Conservation (phyloP, 2,888 invertebrate species). For the Incurvaria masculella region DNA sequence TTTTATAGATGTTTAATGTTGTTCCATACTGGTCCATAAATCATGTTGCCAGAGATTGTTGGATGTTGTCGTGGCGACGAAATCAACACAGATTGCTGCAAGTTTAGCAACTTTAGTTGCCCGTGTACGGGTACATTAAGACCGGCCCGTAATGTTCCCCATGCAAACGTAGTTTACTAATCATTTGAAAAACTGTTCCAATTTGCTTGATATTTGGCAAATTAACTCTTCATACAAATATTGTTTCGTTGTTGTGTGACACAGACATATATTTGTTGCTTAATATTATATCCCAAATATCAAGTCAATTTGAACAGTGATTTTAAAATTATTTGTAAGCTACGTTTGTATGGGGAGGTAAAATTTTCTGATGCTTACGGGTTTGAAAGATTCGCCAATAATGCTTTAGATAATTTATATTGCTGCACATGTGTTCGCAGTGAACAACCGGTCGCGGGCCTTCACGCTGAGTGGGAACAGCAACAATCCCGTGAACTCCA, state of each 20-base stretch:
- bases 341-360: too few species aligned
- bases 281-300: too few species aligned
- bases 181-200: neutral
- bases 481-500: conserved; percentile 64
- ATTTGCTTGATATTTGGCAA: neutral
- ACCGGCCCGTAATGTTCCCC: too few species aligned
- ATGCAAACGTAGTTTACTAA: too few species aligned
- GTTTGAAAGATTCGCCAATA: neutral
- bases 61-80: too few species aligned
- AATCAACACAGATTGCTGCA: too few species aligned
- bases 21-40: too few species aligned
- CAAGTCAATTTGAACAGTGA: too few species aligned
- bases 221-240: neutral
- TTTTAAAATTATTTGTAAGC: neutral
- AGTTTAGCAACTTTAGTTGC: too few species aligned
- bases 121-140: neutral
- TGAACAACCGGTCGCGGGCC: conserved; percentile 67
- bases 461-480: conserved; percentile 79
- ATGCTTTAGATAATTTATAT: neutral
- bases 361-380: too few species aligned
- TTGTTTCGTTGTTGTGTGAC: neutral
- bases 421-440: conserved; percentile 32
- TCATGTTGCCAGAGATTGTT: too few species aligned
- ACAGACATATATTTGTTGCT: neutral
- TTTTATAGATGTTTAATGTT: too few species aligned